Evolutionary conservation across 2,113 vertebrate species (phyloP).

Genomic region (Hydropotes inermis): DNA sequence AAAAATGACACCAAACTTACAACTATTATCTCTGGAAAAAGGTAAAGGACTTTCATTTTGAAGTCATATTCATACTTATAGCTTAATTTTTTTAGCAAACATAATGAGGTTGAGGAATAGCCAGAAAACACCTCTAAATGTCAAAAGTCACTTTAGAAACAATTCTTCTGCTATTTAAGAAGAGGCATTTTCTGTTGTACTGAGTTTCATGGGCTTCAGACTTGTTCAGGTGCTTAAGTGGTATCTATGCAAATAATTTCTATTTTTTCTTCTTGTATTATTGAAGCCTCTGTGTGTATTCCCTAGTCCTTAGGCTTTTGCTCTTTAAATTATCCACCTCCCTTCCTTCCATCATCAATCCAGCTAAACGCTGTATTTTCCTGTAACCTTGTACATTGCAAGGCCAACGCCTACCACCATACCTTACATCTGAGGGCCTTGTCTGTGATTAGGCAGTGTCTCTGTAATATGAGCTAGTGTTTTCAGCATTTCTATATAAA

Average conservation of each 20-base stretch:
- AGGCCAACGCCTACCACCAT: not conserved
- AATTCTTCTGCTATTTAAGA: not conserved
- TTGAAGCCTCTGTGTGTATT: not conserved
- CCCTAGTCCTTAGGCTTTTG: not conserved
- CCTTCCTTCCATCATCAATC: not conserved
- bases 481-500: not conserved
- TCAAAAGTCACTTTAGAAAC: not conserved
- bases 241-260: not conserved
- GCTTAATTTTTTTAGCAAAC: not conserved
- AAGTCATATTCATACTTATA: not conserved
- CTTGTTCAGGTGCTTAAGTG: not conserved
- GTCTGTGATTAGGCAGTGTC: not conserved
- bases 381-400: not conserved
- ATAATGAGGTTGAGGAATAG: not conserved
- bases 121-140: not conserved
- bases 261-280: not conserved
- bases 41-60: not conserved
- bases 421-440: not conserved
- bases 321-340: not conserved
- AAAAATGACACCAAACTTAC: slow-evolving; percentile 21
- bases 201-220: not conserved
- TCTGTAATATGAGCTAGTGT: not conserved
- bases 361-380: not conserved
- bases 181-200: not conserved
- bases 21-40: not conserved